Conservation (phyloP, 2,888 invertebrate species). For the Tenthredo amoena region DNA sequence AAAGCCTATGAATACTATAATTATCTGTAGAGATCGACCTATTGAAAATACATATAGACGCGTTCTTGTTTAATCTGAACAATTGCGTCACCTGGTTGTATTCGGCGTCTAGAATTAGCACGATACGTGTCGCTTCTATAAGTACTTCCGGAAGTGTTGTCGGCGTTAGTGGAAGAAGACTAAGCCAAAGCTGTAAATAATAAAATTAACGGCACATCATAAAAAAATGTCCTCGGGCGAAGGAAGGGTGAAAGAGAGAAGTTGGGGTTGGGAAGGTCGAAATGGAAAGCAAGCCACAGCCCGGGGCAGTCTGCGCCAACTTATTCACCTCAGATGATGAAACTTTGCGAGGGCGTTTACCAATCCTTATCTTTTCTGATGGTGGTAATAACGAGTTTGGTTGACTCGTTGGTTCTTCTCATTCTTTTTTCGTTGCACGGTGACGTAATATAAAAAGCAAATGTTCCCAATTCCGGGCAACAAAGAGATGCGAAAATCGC, state of each 20-base stretch:
- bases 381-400: slow-evolving; percentile 35
- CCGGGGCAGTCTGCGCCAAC: slow-evolving; percentile 46
- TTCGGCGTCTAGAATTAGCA: background rate
- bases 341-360: slow-evolving; percentile 50
- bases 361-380: slow-evolving; percentile 47
- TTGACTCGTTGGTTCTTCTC: slow-evolving; percentile 1
- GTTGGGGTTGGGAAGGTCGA: background rate
- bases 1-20: background rate
- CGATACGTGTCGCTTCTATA: background rate
- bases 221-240: slow-evolving; percentile 41
- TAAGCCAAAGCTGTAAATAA: slow-evolving; percentile 38
- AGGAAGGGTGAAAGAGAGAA: background rate
- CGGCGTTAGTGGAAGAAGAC: background rate
- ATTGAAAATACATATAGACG: background rate
- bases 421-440: background rate
- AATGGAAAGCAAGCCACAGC: slow-evolving; percentile 31
- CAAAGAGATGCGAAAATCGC: slow-evolving; percentile 34
- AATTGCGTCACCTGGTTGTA: background rate
- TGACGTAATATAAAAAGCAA: slow-evolving; percentile 23
- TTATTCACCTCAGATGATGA: slow-evolving; percentile 50
- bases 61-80: background rate
- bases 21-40: background rate
- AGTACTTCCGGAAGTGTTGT: background rate
- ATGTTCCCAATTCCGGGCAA: background rate
- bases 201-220: slow-evolving; percentile 48